A percentile compares a stretch with the other conserved stretches of the same genome.
Conservation (phyloP, 2,888 invertebrate genomes). For the Phytoseiulus persimilis region DNA sequence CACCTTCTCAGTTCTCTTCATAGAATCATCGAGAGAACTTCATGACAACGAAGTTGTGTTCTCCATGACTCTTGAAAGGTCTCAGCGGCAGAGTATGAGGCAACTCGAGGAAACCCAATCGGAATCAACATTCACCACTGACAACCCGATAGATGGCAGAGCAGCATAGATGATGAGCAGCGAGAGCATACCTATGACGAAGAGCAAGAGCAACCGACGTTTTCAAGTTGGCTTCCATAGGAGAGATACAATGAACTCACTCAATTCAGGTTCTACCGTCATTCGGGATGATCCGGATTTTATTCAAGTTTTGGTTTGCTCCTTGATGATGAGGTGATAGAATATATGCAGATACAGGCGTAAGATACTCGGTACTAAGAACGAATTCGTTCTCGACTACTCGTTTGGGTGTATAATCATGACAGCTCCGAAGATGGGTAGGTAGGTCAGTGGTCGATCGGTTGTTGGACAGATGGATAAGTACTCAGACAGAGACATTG, state of each 20-base stretch:
- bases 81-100: not conserved
- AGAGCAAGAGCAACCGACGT: not conserved
- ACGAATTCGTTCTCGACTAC: not conserved
- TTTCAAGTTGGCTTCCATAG: not conserved
- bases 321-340: not conserved
- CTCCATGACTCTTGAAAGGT: no score
- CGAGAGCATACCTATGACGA: not conserved
- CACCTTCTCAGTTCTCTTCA: no score
- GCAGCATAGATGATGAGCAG: not conserved
- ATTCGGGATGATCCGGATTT: not conserved
- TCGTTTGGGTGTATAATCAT: not conserved
- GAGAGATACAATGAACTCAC: not conserved
- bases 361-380: not conserved
- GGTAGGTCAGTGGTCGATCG: not conserved
- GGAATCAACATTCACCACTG: not conserved
- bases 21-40: no score
- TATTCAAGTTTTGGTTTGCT: not conserved
- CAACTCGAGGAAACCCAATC: no score
- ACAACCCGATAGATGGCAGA: not conserved
- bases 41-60: no score
- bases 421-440: not conserved
- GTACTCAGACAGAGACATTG: not conserved
- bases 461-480: not conserved
- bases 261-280: not conserved
- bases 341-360: not conserved